Base-by-base conservation (phyloP, 2,113 vertebrate species). In the Aphelocoma coerulescens region DNA sequence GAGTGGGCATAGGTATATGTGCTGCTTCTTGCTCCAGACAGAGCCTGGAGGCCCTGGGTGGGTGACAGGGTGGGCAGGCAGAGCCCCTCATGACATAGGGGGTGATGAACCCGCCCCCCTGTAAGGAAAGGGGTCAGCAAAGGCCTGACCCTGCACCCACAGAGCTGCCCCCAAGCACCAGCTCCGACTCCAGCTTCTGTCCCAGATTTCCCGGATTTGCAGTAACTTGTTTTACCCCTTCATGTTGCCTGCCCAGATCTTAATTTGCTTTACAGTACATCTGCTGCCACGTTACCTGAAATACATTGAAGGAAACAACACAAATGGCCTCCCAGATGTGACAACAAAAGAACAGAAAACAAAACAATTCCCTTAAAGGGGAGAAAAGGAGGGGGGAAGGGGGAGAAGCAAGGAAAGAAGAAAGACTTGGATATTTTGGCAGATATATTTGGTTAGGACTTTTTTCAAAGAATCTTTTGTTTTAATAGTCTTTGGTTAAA, bases 401-500 rank as follows among this genome's bases (percentile, higher is more conserved):
- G 1, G 7, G 8, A 19, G 33, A 54, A 72, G 10, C 39, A 87
- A 55, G 35, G 58, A 86, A 83, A 76, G 73, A 81, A 91, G 21
- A 68, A 88, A 86, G 59, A 14, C 9, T 48, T 6, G 3, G 43
- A 17, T 77, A 71, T 83, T 88, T 88, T 74, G 37, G 84, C 49
- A 63, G 18, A n/a, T 71, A 11, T 74, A 73, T 86, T 88, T 86
- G 43, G 20, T 27, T 18, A 74, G 12, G n/a, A 16, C 15, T 32
- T 78, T 91, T 85, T 90, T 76, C 32, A 62, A 49, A 80, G 17
- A 62, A 8, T 4, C 80, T 73, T 46, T 86, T 88, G 44, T 82
- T 81, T 81, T 74, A 85, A 51, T 66, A 69, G 33, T 54, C 27
- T 55, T 90, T 86, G 23, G 17, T 72, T 83, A 58, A 91, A 91